Base-by-base conservation (phyloP, 2,113 vertebrate species). In the Papio anubis region DNA sequence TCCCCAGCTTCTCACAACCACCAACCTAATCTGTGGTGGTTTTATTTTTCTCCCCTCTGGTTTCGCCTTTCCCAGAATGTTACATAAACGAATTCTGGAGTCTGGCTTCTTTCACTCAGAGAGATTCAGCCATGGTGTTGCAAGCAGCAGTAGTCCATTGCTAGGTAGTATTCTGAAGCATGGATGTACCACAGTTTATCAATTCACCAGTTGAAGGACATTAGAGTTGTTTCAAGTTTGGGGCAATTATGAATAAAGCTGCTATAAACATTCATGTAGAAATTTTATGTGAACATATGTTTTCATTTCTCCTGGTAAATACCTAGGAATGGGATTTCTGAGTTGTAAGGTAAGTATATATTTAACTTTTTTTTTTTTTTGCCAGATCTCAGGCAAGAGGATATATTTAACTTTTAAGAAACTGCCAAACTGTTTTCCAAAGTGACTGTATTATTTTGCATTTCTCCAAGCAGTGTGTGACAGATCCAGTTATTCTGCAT, bases 331-430 rank as follows among this genome's bases (percentile, higher is more conserved):
- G 82, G 72, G 79, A 93, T 85, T 97, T 92, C 66, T 93, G 61
- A 96, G 61, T 32, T 66, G 83, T 61, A 78, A 94, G 40, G 61
- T 75, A 93, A 70, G 23, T 79, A 23, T 40, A 78, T 79, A 94
- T 90, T 87, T 96, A 90, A 70, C 75, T 90, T 88, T 85, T 40
- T 64, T 64, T 64, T 61, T 30, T 64, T 12, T 12, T 64, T 32
- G 30, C 61, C 61, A 64, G 61, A 64, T 64, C 61, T 30, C 61
- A 64, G 27, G 61, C 61, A 64, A 32, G 61, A 32, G 61, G 13
- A 23, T 40, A 78, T 86, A 92, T 90, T 87, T 96, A 90, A 64
- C 75, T 90, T 91, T 85, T 40, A 80, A 70, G 68, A 95, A 96
- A 93, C 45, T 91, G 59, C 78, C 66, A 68, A 93, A 43, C 57